Evolutionary conservation across 2,113 vertebrate species (phyloP), one percentile per base, ranked within the genome.

Genomic region (Chionodraco myersi): DNA sequence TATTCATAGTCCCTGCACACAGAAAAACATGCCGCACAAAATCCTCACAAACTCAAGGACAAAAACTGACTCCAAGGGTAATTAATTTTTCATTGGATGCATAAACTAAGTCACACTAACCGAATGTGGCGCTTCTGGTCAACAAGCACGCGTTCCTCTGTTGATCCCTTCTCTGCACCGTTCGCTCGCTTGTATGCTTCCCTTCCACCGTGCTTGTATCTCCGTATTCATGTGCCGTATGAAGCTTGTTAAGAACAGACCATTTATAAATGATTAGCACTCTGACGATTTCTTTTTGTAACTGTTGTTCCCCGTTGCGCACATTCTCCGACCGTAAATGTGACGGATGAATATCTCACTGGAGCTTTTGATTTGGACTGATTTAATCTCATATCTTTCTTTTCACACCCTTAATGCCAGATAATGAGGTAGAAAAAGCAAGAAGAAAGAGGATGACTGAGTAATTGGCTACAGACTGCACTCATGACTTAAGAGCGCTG

Each of bases 61-160:
- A 66, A 65, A 18, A 41, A 45, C 72, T 6, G 10, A 75, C 77
- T 82, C 68, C 60, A 77, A 76, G 70, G 64, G 53, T 88, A 79
- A 87, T 86, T 49, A 58, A 81, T 88, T 84, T 84, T 86, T 89
- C 77, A 86, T 77, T 71, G 75, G 76, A 77, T 71, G 69, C 51
- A 57, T 84, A 36, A 70, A 34, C 57, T 60, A 30, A 30, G 62
- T 57, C 57, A 48, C 26, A 0, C 26, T 26, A 34, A 68, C 49
- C 30, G 63, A 36, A 60, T 58, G 71, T 61, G 23, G 4, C 61
- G 3, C 57, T 30, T 34, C 70, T 54, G 74, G 77, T 75, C 61
- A 57, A 56, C 30, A 72, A 66, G 51, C 60, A 72, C 61, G 57
- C 52, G 21, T 62, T 53, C 48, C 71, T 67, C 56, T 60, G 68